Conservation (phyloP, 1,140 invertebrate genomes). For the Macrocentrus cingulum region DNA sequence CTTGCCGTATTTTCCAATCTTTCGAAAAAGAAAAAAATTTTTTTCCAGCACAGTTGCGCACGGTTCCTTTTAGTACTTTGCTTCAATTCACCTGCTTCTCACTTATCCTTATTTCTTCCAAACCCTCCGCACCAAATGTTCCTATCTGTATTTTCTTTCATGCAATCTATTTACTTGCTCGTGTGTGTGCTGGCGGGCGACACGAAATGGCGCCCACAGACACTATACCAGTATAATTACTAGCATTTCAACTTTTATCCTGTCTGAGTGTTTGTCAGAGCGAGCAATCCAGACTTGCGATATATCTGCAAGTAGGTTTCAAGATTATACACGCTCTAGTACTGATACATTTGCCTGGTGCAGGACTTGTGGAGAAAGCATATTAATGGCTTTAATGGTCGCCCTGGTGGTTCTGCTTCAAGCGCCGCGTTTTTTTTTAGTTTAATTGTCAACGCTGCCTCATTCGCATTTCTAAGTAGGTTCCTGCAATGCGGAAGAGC, state of each 20-base stretch:
- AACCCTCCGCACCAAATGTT: background rate
- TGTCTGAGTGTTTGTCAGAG: background rate
- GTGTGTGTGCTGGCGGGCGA: too few species aligned
- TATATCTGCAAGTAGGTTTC: conserved; percentile 13
- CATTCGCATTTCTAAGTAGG: conserved; percentile 11
- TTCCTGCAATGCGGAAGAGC: background rate
- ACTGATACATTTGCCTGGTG: background rate
- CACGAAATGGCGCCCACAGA: background rate
- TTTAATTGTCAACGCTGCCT: background rate
- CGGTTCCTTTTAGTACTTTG: background rate
- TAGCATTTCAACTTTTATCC: background rate
- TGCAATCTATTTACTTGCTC: too few species aligned
- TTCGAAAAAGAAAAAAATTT: background rate
- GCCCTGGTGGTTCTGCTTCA: conserved; percentile 13
- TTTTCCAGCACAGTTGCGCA: conserved; percentile 7
- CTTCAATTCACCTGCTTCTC: conserved; percentile 9
- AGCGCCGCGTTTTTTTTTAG: background rate
- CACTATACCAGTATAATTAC: background rate
- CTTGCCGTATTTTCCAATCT: conserved; percentile 20
- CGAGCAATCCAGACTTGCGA: background rate
- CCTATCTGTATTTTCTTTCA: background rate
- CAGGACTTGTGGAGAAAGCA: background rate
- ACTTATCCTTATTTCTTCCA: background rate
- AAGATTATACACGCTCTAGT: conserved; percentile 15
- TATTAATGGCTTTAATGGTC: conserved; percentile 17